Evolutionary conservation across 2,888 invertebrate genomes (phyloP).

Genomic region (Clostera curtula): DNA sequence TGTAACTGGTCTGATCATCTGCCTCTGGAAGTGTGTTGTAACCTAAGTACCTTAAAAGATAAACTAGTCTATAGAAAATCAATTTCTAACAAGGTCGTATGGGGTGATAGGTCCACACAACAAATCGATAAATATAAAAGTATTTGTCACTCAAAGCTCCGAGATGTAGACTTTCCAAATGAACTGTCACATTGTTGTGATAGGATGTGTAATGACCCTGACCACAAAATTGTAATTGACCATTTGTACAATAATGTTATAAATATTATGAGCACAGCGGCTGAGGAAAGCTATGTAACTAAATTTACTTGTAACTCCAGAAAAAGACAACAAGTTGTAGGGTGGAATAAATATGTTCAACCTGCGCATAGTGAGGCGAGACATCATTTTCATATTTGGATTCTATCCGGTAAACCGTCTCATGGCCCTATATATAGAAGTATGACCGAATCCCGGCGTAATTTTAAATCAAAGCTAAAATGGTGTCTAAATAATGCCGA

Average conservation of each 20-base stretch:
- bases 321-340: too few relatives aligned
- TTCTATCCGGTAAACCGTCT: too few relatives aligned
- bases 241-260: neutral
- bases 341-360: too few relatives aligned
- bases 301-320: too few relatives aligned
- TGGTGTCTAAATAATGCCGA: too few relatives aligned
- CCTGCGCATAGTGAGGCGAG: too few relatives aligned
- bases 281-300: neutral
- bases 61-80: neutral
- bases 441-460: too few relatives aligned
- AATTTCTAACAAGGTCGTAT: neutral
- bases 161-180: conserved; percentile 3
- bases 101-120: neutral
- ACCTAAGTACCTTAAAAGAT: neutral
- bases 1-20: neutral
- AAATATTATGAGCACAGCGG: neutral
- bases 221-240: neutral
- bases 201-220: neutral
- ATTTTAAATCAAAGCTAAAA: too few relatives aligned
- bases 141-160: conserved; percentile 1
- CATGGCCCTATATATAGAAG: too few relatives aligned
- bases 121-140: conserved; percentile 2
- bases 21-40: neutral
- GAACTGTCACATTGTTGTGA: neutral
- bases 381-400: too few relatives aligned